Percentiles rank a stretch among this genome's conserved stretches.
phyloP scores from a whole-genome alignment of 2,888 invertebrate species.

The Helobdella robusta region DNA sequence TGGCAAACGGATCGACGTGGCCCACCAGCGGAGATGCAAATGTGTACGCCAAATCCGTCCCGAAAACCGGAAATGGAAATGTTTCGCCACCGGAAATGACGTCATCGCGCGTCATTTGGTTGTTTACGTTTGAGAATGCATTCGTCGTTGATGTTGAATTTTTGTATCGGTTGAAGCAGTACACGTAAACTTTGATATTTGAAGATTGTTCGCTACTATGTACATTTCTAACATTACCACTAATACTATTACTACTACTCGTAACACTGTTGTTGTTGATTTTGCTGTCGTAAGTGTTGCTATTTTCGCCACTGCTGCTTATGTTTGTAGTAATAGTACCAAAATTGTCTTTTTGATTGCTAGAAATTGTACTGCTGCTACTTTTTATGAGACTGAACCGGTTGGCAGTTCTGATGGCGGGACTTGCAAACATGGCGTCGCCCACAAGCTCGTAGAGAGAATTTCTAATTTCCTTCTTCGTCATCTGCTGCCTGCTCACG shows the following conservation, averaged over 20 bases:
- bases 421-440: constrained; percentile 63
- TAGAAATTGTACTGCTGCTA: background rate
- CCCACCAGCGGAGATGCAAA: constrained; percentile 46
- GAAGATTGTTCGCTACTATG: too few species aligned
- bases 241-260: background rate
- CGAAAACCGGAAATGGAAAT: constrained; percentile 41
- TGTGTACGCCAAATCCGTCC: constrained; percentile 45
- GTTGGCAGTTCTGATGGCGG: constrained; percentile 69
- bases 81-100: too few species aligned
- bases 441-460: constrained; percentile 67
- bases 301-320: background rate
- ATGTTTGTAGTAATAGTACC: background rate
- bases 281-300: background rate
- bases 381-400: background rate
- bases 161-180: constrained; percentile 52
- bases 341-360: background rate
- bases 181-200: constrained; percentile 46
- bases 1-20: constrained; percentile 44
- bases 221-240: background rate
- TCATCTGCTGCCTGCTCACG: constrained; percentile 57
- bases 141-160: background rate
- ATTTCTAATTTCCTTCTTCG: constrained; percentile 72
- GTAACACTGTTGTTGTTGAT: background rate
- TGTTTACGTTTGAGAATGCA: constrained; percentile 60
- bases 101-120: constrained; percentile 42